These are phyloP conservation scores for Spisula solida DNA, from an alignment of 2,888 invertebrate species.

Conservation along the genomic window DNA sequence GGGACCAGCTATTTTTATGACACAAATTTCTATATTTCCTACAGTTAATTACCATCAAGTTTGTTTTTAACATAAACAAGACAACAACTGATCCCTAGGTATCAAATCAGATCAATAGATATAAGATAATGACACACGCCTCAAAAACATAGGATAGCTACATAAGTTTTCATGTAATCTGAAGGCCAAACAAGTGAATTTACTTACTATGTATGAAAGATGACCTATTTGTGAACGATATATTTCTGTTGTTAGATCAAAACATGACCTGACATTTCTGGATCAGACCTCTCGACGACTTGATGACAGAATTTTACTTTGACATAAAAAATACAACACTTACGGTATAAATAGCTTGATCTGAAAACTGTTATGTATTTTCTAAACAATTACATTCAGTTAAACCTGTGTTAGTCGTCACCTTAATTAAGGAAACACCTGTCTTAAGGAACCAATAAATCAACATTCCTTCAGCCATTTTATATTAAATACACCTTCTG, in stretches of 20 bases:
- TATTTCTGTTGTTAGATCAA: conserved; percentile 10
- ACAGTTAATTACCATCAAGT: background rate
- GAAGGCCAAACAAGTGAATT: conserved; percentile 31
- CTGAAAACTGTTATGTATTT: no score
- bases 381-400: no score
- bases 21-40: no score
- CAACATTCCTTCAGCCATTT: no score
- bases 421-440: no score
- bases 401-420: no score
- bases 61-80: background rate
- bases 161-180: conserved; percentile 28
- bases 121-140: background rate
- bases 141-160: conserved; percentile 23
- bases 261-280: conserved; percentile 10
- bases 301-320: background rate
- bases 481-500: no score
- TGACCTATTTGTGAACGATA: background rate
- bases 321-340: background rate
- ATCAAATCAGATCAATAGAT: background rate
- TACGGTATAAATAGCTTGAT: no score
- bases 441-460: no score
- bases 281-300: conserved; percentile 1
- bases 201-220: conserved; percentile 33
- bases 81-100: background rate
- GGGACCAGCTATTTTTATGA: no score